Percentiles rank a stretch among this genome's conserved stretches.
These are phyloP conservation scores for Drosophila pandora DNA, from an alignment of 1,140 invertebrate genomes.

Conservation along the genomic window DNA sequence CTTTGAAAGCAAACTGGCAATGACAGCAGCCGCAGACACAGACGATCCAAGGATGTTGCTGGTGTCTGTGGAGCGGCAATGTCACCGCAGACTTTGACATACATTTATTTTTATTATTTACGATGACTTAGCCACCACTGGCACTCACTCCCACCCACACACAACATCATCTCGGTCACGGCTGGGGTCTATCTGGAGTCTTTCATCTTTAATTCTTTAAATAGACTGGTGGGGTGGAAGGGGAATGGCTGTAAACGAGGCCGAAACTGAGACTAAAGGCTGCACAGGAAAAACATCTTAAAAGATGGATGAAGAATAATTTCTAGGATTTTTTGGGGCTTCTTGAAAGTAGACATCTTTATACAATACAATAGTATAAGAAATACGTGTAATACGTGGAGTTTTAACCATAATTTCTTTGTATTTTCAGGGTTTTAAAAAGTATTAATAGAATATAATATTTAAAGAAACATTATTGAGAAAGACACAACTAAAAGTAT, in stretches of 20 bases:
- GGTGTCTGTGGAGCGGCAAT: conserved; percentile 52
- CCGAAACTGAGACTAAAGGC: conserved; percentile 22
- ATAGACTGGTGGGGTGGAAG: conserved; percentile 62
- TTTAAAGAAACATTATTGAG: neutral
- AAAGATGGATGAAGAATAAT: neutral
- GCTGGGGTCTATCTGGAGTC: conserved; percentile 57
- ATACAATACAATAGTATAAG: too few species aligned
- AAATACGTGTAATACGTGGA: too few species aligned
- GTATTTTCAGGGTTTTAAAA: neutral
- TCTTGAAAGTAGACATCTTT: too few species aligned
- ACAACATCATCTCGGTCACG: conserved; percentile 13
- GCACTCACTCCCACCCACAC: conserved; percentile 3
- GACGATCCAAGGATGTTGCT: conserved; percentile 23
- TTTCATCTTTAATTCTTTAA: conserved; percentile 81
- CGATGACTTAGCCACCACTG: conserved; percentile 66
- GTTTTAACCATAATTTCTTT: too few species aligned
- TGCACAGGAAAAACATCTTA: conserved; percentile 13
- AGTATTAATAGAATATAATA: neutral
- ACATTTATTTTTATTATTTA: conserved; percentile 83
- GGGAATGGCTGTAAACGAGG: conserved; percentile 22
- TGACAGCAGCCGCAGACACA: conserved; percentile 52
- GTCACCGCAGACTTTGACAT: conserved; percentile 81
- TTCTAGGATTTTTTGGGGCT: too few species aligned
- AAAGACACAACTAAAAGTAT: neutral
- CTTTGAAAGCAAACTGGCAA: conserved; percentile 71